Base-by-base conservation (phyloP, 2,113 vertebrate genomes). In the Castor canadensis region DNA sequence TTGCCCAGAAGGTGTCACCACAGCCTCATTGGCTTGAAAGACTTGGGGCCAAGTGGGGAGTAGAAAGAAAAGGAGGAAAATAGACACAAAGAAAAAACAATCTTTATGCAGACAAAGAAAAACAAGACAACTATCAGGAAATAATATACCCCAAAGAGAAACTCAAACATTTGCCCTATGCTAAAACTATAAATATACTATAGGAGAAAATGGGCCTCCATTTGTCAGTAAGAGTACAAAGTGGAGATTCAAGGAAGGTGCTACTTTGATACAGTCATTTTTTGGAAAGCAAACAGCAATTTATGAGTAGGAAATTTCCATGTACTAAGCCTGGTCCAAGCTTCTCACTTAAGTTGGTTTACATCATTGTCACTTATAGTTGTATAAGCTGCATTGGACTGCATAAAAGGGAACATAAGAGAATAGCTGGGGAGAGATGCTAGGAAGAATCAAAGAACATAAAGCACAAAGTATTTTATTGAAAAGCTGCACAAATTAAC, bases 1-100 rank as follows among this genome's bases (percentile, higher is more conserved):
- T 82, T 97, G 98, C 94, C 97, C 98, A 98, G 98, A 98, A 98
- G 98, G 97, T 97, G 97, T 97, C 98, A 97, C 97, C 96, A 97
- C 97, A 95, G 92, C 95, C 96, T 93, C 97, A 94, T 94, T 95
- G 96, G 96, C 97, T 93, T 95, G 47, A 93, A 91, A 79, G 81
- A 96, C 91, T 93, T 95, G 92, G 97, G 96, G 96, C 81, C 96
- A 95, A 91, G 83, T 79, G 45, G 95, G 97, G 96, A 96, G 89
- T 91, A 93, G 80, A 96, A 96, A 95, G 96, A 93, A 96, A 96
- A 96, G 54, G 95, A 77, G 95, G 94, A 93, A 96, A 97, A 94
- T 26, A 96, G 96, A 96, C 95, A 97, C 96, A 97, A 94, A 97
- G 96, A 80, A 88, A 96, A 95, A 89, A 93, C 95, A 95, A 71